A percentile compares a stretch with the other conserved stretches of the same genome.
Conservation (phyloP, 2,113 vertebrate genomes). For the Argyrosomus japonicus region DNA sequence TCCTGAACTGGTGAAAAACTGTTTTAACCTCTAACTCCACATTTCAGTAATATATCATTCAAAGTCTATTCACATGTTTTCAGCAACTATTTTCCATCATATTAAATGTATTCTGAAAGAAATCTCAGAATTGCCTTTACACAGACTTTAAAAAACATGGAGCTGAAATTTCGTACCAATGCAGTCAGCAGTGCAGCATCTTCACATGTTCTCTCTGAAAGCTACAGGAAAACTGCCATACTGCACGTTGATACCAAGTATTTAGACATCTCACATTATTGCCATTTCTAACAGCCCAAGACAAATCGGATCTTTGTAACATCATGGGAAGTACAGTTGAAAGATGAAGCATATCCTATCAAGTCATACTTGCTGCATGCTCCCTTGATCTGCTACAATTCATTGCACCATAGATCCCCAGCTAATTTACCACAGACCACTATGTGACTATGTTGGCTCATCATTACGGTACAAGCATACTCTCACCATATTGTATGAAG, state of each 20-base stretch:
- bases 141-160: too few relatives aligned
- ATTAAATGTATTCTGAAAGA: too few relatives aligned
- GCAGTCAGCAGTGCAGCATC: neutral
- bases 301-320: conserved; percentile 31
- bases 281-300: conserved; percentile 25
- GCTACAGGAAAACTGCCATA: neutral
- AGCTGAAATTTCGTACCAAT: too few relatives aligned
- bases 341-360: conserved; percentile 49
- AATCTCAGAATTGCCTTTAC: too few relatives aligned
- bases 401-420: conserved; percentile 45
- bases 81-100: too few relatives aligned
- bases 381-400: conserved; percentile 50
- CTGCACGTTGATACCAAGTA: neutral
- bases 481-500: conserved; percentile 66
- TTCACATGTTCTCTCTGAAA: neutral
- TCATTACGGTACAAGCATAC: conserved; percentile 50
- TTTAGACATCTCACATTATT: conserved; percentile 19
- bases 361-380: neutral
- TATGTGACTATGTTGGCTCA: conserved; percentile 42
- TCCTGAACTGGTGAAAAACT: too few relatives aligned
- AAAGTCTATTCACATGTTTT: too few relatives aligned
- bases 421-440: conserved; percentile 61
- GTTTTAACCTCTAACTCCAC: too few relatives aligned
- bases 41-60: too few relatives aligned
- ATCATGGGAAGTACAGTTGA: conserved; percentile 21